Conservation (phyloP, 1,140 invertebrate species). For the Drosophila gunungcola region DNA sequence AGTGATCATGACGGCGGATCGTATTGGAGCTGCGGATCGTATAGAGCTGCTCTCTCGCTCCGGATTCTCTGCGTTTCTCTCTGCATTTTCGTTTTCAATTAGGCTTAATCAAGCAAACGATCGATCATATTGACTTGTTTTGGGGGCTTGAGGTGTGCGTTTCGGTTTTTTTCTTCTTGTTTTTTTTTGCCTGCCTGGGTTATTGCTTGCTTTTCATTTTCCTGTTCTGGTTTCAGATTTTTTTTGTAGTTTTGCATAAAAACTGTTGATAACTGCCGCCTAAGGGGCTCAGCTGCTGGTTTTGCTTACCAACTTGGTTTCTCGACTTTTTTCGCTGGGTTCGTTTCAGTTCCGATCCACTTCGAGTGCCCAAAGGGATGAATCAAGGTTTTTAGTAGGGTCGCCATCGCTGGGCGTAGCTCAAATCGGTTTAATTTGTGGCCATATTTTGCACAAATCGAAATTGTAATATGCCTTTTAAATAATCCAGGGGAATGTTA, state of each 20-base stretch:
- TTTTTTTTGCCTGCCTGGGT: slow-evolving; percentile 60
- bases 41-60: slow-evolving; percentile 9
- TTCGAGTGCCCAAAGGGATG: slow-evolving; percentile 47
- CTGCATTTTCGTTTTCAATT: slow-evolving; percentile 81
- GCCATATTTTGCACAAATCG: slow-evolving; percentile 9
- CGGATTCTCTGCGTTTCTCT: slow-evolving; percentile 12
- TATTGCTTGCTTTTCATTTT: slow-evolving; percentile 83
- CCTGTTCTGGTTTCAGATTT: slow-evolving; percentile 67
- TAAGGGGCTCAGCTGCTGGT: slow-evolving; percentile 70
- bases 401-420: slow-evolving; percentile 3
- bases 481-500: not conserved
- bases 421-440: slow-evolving; percentile 10
- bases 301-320: slow-evolving; percentile 28
- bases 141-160: slow-evolving; percentile 77
- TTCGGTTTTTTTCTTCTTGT: slow-evolving; percentile 24
- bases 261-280: slow-evolving; percentile 75
- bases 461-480: not conserved
- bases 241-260: slow-evolving; percentile 70
- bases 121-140: slow-evolving; percentile 82
- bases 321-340: slow-evolving; percentile 17
- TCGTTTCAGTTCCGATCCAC: slow-evolving; percentile 34
- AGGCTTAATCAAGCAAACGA: slow-evolving; percentile 82
- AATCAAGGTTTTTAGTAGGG: slow-evolving; percentile 54
- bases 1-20: slow-evolving; percentile 18
- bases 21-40: not conserved